Percentiles rank a stretch among this genome's conserved stretches.
Evolutionary conservation across 2,113 vertebrate species (phyloP).

Genomic region (Cyphomyrus plagiostoma): DNA sequence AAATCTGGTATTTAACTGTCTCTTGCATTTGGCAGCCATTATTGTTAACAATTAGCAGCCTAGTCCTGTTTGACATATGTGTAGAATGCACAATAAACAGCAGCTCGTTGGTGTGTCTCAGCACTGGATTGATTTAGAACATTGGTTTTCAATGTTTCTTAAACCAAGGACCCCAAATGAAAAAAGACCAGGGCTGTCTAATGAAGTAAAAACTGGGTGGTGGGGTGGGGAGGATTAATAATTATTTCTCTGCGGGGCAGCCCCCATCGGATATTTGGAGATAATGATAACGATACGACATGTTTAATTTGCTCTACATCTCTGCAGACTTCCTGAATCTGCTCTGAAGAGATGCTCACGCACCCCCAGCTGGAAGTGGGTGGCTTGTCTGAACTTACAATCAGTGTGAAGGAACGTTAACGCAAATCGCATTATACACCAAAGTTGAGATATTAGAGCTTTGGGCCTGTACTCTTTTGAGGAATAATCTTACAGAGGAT

Average conservation of each 20-base stretch:
- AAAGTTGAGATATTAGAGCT: neutral
- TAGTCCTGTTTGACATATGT: neutral
- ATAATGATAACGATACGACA: neutral
- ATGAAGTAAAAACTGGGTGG: neutral
- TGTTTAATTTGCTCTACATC: neutral
- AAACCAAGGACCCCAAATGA: neutral
- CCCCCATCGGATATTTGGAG: neutral
- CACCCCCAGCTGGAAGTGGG: neutral
- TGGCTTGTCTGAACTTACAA: conserved; percentile 1
- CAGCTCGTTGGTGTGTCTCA: neutral
- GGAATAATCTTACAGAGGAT: neutral
- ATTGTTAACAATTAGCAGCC: neutral
- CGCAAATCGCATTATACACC: neutral
- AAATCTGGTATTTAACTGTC: neutral
- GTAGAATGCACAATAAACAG: neutral
- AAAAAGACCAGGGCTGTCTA: neutral
- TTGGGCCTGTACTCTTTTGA: neutral
- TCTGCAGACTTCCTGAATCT: neutral
- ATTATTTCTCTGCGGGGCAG: neutral
- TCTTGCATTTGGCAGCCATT: neutral
- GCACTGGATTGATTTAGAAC: neutral
- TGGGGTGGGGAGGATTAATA: neutral
- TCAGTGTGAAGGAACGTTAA: neutral
- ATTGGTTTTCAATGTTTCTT: neutral
- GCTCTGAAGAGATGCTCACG: neutral